Evolutionary conservation across 2,888 invertebrate genomes (phyloP), one percentile per base, ranked within the genome.

Genomic region (Caenorhabditis imperialis): DNA sequence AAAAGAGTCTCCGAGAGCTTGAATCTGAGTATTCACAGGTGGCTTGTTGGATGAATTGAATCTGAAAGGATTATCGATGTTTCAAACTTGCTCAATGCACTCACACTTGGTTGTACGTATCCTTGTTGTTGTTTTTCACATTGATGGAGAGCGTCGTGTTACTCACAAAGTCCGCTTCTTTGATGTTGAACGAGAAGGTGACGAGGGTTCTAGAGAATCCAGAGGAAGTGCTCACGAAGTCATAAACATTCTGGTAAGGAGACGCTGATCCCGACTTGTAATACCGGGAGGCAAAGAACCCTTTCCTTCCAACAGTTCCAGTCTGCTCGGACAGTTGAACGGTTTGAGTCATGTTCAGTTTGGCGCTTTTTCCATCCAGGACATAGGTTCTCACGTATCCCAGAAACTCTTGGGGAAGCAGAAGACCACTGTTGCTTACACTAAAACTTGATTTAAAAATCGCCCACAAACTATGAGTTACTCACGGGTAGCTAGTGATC

Each of bases 381-480:
- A 65, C 65, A 42, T 65, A 65, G 0, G 65, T 65, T 35, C 65
- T 30, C 6, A 55, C 55, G 18, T 55, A 55, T 27, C 65, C 65
- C 3, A 65, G 42, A n/a, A 65, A 65, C n/a, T 65, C 65, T 50
- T 65, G 65, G 10, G 65, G 65, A 5, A 65, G 22, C 16, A 40
- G 33, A n/a, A n/a, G n/a, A n/a, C n/a, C n/a, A n/a, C n/a, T 25
- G 25, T 42, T 23, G 23, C 45, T 27, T 20, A 65, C 20, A 18
- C 65, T 65, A 48, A 38, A 65, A 55, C 3, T 18, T n/a, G n/a
- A n/a, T n/a, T n/a, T n/a, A n/a, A n/a, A n/a, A n/a, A n/a, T n/a
- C n/a, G n/a, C n/a, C n/a, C n/a, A n/a, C n/a, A n/a, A n/a, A n/a
- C n/a, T n/a, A n/a, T n/a, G n/a, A n/a, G n/a, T n/a, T n/a, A 62